These are phyloP conservation scores for Horisme vitalbata DNA, from an alignment of 2,888 invertebrate species.

Conservation along the genomic window DNA sequence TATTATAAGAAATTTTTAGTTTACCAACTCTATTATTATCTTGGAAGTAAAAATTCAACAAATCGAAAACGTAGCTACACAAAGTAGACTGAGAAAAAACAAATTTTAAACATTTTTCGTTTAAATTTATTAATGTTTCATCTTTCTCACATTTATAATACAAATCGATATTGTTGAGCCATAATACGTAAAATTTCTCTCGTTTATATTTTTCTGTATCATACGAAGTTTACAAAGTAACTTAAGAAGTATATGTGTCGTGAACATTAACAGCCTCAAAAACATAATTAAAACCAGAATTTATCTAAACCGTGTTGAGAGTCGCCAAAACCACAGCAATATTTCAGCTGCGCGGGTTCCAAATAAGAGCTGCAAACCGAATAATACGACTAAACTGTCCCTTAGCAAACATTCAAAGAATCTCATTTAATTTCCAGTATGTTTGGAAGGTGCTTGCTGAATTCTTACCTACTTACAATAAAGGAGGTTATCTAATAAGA, in stretches of 20 bases:
- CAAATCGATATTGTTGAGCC: too few species aligned
- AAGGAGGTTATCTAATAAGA: too few species aligned
- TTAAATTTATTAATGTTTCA: too few species aligned
- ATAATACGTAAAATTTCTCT: too few species aligned
- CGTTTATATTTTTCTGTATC: too few species aligned
- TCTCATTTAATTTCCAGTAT: conserved; percentile 12
- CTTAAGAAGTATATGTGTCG: too few species aligned
- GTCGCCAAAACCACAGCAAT: conserved; percentile 18
- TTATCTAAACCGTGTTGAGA: conserved; percentile 11
- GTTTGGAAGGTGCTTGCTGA: background rate
- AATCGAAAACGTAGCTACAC: background rate
- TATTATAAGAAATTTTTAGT: too few species aligned
- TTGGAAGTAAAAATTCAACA: conserved; percentile 7
- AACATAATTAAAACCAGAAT: too few species aligned
- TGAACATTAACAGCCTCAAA: too few species aligned
- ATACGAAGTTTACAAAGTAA: background rate
- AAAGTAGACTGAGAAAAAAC: background rate
- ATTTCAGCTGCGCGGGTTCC: conserved; percentile 9
- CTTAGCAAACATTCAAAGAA: conserved; percentile 12
- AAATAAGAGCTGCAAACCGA: conserved; percentile 18
- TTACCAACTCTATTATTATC: conserved; percentile 1
- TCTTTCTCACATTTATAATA: too few species aligned
- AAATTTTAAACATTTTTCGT: background rate
- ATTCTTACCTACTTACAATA: too few species aligned
- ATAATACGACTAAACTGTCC: conserved; percentile 24